These are phyloP conservation scores for Sarotherodon lohbergeri DNA, from an alignment of 2,113 vertebrate genomes.

Conservation along the genomic window DNA sequence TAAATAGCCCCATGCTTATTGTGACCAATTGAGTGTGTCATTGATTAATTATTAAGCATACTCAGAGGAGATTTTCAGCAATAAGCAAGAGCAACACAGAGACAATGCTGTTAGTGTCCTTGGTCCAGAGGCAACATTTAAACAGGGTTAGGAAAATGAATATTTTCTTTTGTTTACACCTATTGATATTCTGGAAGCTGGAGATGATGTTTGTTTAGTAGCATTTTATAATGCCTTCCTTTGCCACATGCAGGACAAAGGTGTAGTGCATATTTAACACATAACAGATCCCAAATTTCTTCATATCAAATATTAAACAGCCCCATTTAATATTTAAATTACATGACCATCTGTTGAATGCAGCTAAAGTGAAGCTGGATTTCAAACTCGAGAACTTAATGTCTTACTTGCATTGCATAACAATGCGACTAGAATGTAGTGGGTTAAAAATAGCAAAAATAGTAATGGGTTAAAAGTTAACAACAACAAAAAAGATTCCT, in stretches of 20 bases:
- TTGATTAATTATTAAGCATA: constrained; percentile 48
- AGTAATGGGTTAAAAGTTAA: background rate
- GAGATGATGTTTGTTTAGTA: background rate
- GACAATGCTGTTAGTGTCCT: background rate
- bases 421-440: background rate
- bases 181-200: background rate
- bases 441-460: background rate
- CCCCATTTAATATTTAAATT: background rate
- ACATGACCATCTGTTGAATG: background rate
- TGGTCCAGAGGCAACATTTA: background rate
- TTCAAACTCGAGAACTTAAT: background rate
- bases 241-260: background rate
- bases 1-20: constrained; percentile 32
- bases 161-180: background rate
- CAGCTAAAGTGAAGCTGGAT: background rate
- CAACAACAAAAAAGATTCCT: background rate
- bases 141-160: background rate
- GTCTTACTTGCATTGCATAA: background rate
- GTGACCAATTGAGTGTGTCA: constrained; percentile 56
- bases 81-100: background rate
- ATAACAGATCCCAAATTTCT: background rate
- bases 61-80: constrained; percentile 7
- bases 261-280: background rate
- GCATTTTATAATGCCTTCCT: background rate
- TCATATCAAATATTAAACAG: background rate